phyloP scores from a whole-genome alignment of 2,797 vertebrate species.

The Melanotaenia maccullochi region DNA sequence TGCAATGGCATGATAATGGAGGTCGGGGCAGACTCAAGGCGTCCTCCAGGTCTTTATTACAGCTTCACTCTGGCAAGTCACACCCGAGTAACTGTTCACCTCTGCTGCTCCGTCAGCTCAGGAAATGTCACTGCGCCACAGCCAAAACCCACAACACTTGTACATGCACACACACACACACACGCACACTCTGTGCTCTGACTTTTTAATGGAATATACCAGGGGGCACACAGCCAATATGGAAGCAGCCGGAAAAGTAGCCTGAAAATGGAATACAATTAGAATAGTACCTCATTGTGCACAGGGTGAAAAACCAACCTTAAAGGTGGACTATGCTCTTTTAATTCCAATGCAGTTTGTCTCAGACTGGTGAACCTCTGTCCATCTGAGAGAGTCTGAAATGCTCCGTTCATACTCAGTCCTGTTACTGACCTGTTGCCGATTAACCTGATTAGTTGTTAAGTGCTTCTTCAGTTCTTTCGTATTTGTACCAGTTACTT shows the following conservation, averaged over 20 bases:
- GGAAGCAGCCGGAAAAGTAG: conserved; percentile 3
- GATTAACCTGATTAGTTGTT: no score
- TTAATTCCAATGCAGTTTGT: not conserved
- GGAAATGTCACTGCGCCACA: conserved; percentile 39
- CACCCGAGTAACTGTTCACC: conserved; percentile 45
- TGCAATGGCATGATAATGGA: conserved; percentile 27
- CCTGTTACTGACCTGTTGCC: no score
- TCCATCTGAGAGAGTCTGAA: no score
- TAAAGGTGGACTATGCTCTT: not conserved
- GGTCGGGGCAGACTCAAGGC: conserved; percentile 27
- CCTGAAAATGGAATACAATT: conserved; percentile 36
- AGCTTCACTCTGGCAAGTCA: conserved; percentile 34
- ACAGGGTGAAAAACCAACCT: not conserved
- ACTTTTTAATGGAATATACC: conserved; percentile 15
- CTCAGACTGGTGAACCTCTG: no score
- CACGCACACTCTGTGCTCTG: not conserved
- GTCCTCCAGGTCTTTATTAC: conserved; percentile 47
- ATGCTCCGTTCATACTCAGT: no score
- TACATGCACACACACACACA: not conserved
- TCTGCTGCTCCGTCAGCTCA: conserved; percentile 37
- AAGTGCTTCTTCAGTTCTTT: no score
- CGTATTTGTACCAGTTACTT: no score
- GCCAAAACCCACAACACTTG: not conserved
- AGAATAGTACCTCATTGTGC: conserved; percentile 22
- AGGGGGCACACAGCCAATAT: conserved; percentile 12